Evolutionary conservation across 2,797 vertebrate species (phyloP).

Genomic region (Phoxinus dragarum): DNA sequence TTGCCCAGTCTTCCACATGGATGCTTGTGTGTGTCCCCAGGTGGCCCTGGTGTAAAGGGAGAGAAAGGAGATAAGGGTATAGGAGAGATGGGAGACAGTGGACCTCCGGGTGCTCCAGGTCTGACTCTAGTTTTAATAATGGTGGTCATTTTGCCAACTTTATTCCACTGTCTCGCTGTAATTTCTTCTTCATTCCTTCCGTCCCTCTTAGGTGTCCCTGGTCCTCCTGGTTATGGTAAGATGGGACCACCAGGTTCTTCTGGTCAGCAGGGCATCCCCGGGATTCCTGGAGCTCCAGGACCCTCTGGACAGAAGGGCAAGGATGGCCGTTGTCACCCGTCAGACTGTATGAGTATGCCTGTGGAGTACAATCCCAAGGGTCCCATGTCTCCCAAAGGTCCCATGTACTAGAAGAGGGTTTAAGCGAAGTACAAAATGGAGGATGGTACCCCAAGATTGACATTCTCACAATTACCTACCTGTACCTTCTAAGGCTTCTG

Average conservation of each 20-base stretch:
- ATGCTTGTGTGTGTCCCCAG: constrained; percentile 69
- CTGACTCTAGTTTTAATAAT: constrained; percentile 52
- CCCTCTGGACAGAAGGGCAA: constrained; percentile 84
- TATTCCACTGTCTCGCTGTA: neutral
- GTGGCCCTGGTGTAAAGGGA: constrained; percentile 85
- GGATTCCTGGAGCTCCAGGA: constrained; percentile 87
- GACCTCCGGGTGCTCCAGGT: constrained; percentile 92
- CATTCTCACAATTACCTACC: constrained; percentile 49
- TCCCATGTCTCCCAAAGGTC: constrained; percentile 84
- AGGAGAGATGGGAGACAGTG: constrained; percentile 90
- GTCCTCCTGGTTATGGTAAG: constrained; percentile 92
- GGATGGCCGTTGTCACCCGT: constrained; percentile 90
- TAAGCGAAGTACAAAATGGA: constrained; percentile 50
- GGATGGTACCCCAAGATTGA: constrained; percentile 60
- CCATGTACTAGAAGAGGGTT: constrained; percentile 73
- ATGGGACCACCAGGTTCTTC: constrained; percentile 88
- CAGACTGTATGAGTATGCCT: constrained; percentile 88
- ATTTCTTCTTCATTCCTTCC: neutral
- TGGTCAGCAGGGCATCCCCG: constrained; percentile 95
- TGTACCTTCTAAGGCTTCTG: constrained; percentile 56
- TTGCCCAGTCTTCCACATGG: constrained; percentile 19
- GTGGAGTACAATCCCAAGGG: constrained; percentile 90
- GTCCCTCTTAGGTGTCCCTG: constrained; percentile 84
- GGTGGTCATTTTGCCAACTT: neutral
- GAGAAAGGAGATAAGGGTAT: constrained; percentile 90